These are phyloP conservation scores for Andrena cerasifolii DNA, from an alignment of 1,140 invertebrate species.

Conservation along the genomic window DNA sequence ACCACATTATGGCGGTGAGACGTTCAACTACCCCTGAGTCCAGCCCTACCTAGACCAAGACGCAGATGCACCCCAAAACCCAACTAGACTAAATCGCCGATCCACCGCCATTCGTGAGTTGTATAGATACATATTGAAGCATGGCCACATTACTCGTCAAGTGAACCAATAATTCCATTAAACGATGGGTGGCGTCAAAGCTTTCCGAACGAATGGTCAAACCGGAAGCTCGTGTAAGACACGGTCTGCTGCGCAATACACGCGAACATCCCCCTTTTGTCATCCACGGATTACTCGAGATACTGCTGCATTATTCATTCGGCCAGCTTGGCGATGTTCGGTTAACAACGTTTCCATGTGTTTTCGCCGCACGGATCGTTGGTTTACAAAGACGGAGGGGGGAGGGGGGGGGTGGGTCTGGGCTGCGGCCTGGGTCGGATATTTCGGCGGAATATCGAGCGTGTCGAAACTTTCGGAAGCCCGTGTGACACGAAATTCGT, in stretches of 20 bases:
- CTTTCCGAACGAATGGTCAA: constrained; percentile 31
- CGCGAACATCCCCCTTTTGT: constrained; percentile 35
- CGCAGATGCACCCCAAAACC: too few relatives aligned
- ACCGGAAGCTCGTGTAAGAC: constrained; percentile 34
- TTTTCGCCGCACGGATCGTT: constrained; percentile 47
- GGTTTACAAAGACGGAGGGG: constrained; percentile 51
- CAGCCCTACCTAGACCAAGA: too few relatives aligned
- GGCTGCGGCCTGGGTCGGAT: constrained; percentile 17
- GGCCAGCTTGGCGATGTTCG: constrained; percentile 49
- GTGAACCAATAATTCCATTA: background rate
- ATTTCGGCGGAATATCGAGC: constrained; percentile 51
- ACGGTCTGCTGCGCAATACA: constrained; percentile 32
- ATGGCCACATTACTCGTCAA: background rate
- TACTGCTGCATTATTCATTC: constrained; percentile 60
- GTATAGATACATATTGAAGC: background rate
- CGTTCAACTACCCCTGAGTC: too few relatives aligned
- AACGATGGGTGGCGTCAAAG: background rate
- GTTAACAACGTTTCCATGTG: constrained; percentile 57
- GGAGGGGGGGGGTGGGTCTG: too few relatives aligned
- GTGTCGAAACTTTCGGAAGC: constrained; percentile 41
- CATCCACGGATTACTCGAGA: constrained; percentile 50
- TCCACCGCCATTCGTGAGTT: background rate
- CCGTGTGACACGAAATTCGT: constrained; percentile 39
- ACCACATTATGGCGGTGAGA: too few relatives aligned
- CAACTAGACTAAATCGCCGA: too few relatives aligned